Percentiles rank a stretch among this genome's conserved stretches.
Conservation (phyloP, 2,888 invertebrate species). For the Aphidius colemani region DNA sequence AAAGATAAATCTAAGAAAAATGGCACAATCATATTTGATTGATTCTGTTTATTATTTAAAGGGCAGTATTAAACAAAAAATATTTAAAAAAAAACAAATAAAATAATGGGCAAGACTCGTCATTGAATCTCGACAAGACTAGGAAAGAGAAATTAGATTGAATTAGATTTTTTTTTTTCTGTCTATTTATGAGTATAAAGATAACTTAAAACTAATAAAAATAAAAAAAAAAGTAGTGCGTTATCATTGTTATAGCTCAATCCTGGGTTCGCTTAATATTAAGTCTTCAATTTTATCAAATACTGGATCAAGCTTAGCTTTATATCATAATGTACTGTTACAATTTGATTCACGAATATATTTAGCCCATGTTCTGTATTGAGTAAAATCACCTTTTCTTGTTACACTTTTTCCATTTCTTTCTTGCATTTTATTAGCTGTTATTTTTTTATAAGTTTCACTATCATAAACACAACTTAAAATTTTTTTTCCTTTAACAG, state of each 20-base stretch:
- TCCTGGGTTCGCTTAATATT: slow-evolving; percentile 18
- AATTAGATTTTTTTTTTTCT: background rate
- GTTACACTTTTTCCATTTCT: slow-evolving; percentile 50
- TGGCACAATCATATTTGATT: no score
- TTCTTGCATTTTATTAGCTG: slow-evolving; percentile 58
- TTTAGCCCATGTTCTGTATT: slow-evolving; percentile 74
- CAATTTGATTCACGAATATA: slow-evolving; percentile 72
- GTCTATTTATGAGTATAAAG: background rate
- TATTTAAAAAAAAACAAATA: background rate
- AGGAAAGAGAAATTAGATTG: background rate
- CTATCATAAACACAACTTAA: slow-evolving; percentile 70
- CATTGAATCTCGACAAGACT: slow-evolving; percentile 5
- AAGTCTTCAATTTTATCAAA: slow-evolving; percentile 31
- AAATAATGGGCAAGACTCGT: no score
- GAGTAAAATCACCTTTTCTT: slow-evolving; percentile 65
- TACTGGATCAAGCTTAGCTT: slow-evolving; percentile 37
- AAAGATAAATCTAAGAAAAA: no score
- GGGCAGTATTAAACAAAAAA: background rate
- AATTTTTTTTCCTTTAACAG: slow-evolving; percentile 69
- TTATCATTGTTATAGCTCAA: slow-evolving; percentile 34
- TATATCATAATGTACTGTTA: slow-evolving; percentile 57
- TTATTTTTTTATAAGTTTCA: slow-evolving; percentile 54
- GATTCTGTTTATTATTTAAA: no score
- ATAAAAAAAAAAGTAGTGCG: slow-evolving; percentile 2
- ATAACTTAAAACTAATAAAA: background rate